phyloP scores from a whole-genome alignment of 2,888 invertebrate genomes.

The Acronicta psi region DNA sequence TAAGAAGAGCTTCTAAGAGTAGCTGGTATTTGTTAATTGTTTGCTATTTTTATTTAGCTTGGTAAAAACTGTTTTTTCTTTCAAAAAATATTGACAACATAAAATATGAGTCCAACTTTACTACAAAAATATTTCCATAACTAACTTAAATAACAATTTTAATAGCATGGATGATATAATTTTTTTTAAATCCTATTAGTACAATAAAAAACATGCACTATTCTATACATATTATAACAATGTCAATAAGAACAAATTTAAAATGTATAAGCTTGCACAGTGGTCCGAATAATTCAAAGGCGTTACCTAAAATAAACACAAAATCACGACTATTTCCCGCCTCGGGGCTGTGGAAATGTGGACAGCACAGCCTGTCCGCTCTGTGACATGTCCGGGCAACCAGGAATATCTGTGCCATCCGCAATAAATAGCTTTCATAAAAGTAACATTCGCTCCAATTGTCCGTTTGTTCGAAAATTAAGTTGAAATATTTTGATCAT shows the following conservation, averaged over 20 bases:
- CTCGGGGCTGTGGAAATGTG: constrained; percentile 71
- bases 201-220: too few relatives aligned
- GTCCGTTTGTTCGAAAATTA: constrained; percentile 47
- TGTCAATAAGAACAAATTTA: constrained; percentile 3
- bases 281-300: constrained; percentile 71
- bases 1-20: too few relatives aligned
- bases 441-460: constrained; percentile 51
- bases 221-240: not conserved
- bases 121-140: too few relatives aligned
- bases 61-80: too few relatives aligned
- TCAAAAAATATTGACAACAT: too few relatives aligned
- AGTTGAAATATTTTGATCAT: constrained; percentile 45
- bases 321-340: constrained; percentile 75
- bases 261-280: constrained; percentile 48
- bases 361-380: constrained; percentile 70
- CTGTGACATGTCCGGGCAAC: constrained; percentile 72
- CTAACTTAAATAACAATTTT: not conserved
- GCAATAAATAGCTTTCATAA: constrained; percentile 65
- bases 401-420: constrained; percentile 67
- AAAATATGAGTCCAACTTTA: too few relatives aligned
- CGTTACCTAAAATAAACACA: constrained; percentile 76
- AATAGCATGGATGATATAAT: too few relatives aligned
- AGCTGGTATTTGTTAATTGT: too few relatives aligned
- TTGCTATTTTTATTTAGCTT: too few relatives aligned
- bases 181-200: too few relatives aligned